Evolutionary conservation across 2,797 vertebrate genomes (phyloP), one percentile per base, ranked within the genome.

Genomic region (Champsocephalus gunnari): DNA sequence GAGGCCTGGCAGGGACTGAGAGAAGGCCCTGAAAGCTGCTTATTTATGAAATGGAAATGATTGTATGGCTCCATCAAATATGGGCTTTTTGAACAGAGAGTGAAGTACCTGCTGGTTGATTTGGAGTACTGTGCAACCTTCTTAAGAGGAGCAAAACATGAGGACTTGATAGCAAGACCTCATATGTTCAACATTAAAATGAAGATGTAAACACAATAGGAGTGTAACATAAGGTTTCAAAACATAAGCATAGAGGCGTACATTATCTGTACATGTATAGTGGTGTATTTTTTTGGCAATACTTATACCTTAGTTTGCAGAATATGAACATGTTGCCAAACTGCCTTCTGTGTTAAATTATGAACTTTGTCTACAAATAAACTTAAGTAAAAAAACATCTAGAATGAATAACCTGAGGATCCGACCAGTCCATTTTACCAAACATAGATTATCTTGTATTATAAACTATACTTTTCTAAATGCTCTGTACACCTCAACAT

Each of bases 21-120:
- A 67, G 21, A 28, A n/a, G 9, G 38, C 65, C 43, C 66, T 63
- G 62, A 71, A 57, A 41, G 75, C 67, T 73, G 59, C 24, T 50
- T 75, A 64, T 83, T 80, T 60, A 49, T 76, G 34, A 80, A 68
- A 68, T 61, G 17, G 66, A 65, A 75, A 75, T 60, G 3, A 68
- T 63, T 78, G 50, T 54, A 50, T 47, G 16, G 71, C 43, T 66
- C 44, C 43, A 50, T 64, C 19, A 80, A 61, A 71, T 54, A 34
- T 70, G n/a, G n/a, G 7, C 13, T 12, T 5, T 13, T 48, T 67
- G 38, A n/a, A 12, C 3, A 56, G n/a, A 24, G 14, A 43, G 38
- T 24, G 28, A 72, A 66, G 57, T 66, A 74, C 41, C 53, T 71
- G 60, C 43, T 59, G 60, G 57, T 66, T 69, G 19, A 48, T 49